Evolutionary conservation across 2,113 vertebrate species (phyloP).

Genomic region (Coracopsis vasa): DNA sequence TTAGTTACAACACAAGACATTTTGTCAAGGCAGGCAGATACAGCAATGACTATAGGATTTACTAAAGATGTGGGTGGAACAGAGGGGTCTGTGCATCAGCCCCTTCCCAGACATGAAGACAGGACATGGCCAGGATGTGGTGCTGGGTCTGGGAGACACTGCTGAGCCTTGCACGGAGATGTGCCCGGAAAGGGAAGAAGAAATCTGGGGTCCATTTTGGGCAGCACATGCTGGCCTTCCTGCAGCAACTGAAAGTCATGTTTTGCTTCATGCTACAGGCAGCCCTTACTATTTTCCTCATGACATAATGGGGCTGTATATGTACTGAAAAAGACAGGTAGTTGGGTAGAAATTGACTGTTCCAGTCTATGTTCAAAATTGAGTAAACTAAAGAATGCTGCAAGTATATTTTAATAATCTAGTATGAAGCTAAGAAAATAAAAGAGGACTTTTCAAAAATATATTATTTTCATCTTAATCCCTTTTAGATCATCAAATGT

Average conservation of each 20-base stretch:
- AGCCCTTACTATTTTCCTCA: neutral
- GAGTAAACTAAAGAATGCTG: neutral
- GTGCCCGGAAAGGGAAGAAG: neutral
- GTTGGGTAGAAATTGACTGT: neutral
- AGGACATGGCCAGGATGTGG: neutral
- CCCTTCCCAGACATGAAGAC: neutral
- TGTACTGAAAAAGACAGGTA: neutral
- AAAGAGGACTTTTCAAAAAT: neutral
- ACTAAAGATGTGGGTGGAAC: neutral
- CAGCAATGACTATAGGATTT: neutral
- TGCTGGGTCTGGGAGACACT: neutral
- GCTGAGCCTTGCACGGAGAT: neutral
- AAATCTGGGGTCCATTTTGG: neutral
- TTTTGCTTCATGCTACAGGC: neutral
- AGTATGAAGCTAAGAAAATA: neutral
- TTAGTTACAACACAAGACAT: neutral
- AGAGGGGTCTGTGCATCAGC: neutral
- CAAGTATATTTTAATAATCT: neutral
- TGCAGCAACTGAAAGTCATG: neutral
- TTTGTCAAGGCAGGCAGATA: neutral
- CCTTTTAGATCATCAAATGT: neutral
- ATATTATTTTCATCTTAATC: neutral
- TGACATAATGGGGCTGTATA: neutral
- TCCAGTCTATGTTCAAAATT: neutral
- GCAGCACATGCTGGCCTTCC: neutral